These are phyloP conservation scores for Sardina pilchardus DNA, from an alignment of 2,113 vertebrate species.

Conservation along the genomic window DNA sequence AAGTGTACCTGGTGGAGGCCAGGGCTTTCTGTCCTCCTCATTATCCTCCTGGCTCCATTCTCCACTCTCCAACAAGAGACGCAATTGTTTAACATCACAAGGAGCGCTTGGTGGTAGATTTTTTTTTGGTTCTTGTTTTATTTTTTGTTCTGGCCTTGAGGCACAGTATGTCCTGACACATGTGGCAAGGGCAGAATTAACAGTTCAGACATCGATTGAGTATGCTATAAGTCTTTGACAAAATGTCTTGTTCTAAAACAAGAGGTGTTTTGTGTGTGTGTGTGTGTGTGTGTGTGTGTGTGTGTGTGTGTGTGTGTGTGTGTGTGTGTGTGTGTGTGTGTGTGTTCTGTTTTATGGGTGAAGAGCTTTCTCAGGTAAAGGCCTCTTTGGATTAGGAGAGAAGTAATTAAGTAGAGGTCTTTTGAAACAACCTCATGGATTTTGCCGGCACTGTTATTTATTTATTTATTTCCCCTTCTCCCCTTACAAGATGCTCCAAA, in stretches of 20 bases:
- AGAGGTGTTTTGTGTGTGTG: not conserved
- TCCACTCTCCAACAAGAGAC: not conserved
- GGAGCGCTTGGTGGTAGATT: not conserved
- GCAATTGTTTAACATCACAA: not conserved
- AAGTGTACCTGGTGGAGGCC: not conserved
- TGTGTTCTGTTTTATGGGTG: not conserved
- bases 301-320: not conserved
- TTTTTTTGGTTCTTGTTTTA: not conserved
- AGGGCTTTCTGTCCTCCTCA: not conserved
- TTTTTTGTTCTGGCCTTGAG: too few species aligned
- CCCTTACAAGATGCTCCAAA: constrained; percentile 67
- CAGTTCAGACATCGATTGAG: not conserved
- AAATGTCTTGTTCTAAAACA: not conserved
- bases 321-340: not conserved
- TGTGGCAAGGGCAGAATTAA: not conserved
- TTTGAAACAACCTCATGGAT: not conserved
- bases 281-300: not conserved
- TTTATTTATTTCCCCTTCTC: constrained; percentile 51
- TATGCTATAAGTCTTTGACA: not conserved
- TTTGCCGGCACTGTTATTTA: constrained; percentile 34
- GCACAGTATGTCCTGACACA: not conserved
- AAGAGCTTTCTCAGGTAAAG: not conserved
- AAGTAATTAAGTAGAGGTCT: constrained; percentile 5
- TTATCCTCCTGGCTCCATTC: not conserved
- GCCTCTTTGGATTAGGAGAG: not conserved